Conservation (phyloP, 2,797 vertebrate species). For the Eremophila alpestris region DNA sequence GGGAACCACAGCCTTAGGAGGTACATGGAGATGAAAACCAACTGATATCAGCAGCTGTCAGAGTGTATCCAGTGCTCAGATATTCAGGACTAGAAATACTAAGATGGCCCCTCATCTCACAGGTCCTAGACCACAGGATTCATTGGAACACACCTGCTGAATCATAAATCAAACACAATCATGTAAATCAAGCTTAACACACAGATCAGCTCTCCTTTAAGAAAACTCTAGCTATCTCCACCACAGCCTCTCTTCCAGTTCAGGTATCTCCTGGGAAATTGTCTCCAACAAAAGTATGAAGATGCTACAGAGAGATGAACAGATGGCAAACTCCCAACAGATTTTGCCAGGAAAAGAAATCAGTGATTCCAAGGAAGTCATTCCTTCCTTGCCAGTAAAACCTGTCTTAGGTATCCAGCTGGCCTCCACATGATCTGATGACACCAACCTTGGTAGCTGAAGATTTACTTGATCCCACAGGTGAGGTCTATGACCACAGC, state of each 20-base stretch:
- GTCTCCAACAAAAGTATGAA: not conserved
- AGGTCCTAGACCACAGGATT: not conserved
- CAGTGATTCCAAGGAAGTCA: not conserved
- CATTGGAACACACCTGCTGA: not conserved
- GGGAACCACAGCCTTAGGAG: not conserved
- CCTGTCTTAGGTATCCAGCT: not conserved
- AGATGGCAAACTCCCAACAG: not conserved
- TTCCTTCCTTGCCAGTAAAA: not conserved
- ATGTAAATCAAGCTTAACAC: not conserved
- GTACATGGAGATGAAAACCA: not conserved
- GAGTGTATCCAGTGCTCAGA: not conserved
- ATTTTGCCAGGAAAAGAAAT: not conserved
- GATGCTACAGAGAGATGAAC: not conserved
- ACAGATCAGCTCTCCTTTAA: not conserved
- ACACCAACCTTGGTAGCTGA: not conserved
- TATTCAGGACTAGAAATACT: not conserved
- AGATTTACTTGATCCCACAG: not conserved
- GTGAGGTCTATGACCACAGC: not conserved
- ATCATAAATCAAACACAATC: no score
- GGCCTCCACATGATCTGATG: not conserved
- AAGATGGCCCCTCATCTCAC: not conserved
- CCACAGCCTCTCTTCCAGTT: not conserved
- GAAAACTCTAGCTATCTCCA: not conserved
- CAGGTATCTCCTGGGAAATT: not conserved
- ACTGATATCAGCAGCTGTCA: not conserved